Conservation (phyloP, 2,797 vertebrate genomes). For the Cossypha dichroa region DNA sequence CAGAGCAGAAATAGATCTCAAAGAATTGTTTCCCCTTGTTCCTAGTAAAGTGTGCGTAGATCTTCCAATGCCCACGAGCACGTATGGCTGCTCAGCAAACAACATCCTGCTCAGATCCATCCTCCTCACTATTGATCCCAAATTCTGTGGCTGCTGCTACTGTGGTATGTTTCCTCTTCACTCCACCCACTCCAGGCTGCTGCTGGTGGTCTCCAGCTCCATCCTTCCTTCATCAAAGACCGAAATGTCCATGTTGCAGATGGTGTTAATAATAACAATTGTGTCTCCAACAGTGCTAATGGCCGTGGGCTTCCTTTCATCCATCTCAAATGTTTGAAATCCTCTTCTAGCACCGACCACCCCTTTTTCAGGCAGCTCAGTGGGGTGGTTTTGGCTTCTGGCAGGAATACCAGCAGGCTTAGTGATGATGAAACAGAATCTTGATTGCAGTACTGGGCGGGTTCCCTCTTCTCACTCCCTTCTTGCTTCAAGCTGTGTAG, state of each 20-base stretch:
- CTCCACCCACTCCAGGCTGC: slow-evolving; percentile 33
- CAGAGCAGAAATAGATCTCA: slow-evolving; percentile 35
- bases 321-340: slow-evolving; percentile 36
- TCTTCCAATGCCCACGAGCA: neutral
- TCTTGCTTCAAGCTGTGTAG: neutral
- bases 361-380: neutral
- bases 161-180: neutral
- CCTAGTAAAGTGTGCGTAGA: neutral
- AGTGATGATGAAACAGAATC: neutral
- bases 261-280: slow-evolving; percentile 56
- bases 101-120: neutral
- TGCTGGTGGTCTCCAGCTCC: slow-evolving; percentile 46
- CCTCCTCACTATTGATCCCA: neutral
- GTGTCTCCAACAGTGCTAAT: slow-evolving; percentile 54
- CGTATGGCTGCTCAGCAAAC: neutral
- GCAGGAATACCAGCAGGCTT: neutral
- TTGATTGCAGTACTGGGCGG: neutral
- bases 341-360: neutral
- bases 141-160: slow-evolving; percentile 41
- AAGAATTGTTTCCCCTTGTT: neutral
- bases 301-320: slow-evolving; percentile 42
- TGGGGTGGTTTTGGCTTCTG: slow-evolving; percentile 11
- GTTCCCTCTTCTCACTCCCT: neutral
- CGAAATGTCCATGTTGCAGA: neutral
- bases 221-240: slow-evolving; percentile 44